Evolutionary conservation across 2,888 invertebrate species (phyloP).

Genomic region (Dryococelus australis): DNA sequence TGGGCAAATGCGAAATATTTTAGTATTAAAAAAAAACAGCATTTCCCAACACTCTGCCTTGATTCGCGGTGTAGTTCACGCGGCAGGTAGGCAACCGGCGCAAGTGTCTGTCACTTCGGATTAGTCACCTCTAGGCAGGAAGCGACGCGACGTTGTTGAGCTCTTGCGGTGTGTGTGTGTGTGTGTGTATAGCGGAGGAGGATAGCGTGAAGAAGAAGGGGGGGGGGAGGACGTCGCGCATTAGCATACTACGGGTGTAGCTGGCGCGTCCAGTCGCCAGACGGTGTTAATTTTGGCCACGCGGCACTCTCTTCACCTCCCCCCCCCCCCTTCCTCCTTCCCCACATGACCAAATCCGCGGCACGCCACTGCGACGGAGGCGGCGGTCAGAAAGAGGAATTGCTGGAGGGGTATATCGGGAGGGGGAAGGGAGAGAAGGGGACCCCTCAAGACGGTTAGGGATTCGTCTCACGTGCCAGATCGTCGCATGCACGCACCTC

Average conservation of each 20-base stretch:
- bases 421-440: background rate
- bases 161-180: background rate
- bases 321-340: too few relatives aligned
- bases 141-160: background rate
- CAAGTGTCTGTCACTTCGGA: too few relatives aligned
- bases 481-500: background rate
- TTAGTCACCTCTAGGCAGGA: background rate
- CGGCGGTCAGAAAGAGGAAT: background rate
- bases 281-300: conserved; percentile 16
- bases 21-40: too few relatives aligned
- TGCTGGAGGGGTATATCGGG: background rate
- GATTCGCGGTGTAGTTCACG: too few relatives aligned
- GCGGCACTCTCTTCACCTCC: background rate
- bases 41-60: too few relatives aligned
- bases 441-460: background rate
- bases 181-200: background rate
- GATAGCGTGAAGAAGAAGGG: background rate
- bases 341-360: background rate
- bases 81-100: too few relatives aligned
- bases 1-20: too few relatives aligned
- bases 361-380: background rate
- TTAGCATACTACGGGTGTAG: background rate
- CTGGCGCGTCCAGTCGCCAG: background rate
- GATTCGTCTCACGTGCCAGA: background rate
- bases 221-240: background rate